These are phyloP conservation scores for Esox niger DNA, from an alignment of 2,113 vertebrate genomes.

Conservation along the genomic window DNA sequence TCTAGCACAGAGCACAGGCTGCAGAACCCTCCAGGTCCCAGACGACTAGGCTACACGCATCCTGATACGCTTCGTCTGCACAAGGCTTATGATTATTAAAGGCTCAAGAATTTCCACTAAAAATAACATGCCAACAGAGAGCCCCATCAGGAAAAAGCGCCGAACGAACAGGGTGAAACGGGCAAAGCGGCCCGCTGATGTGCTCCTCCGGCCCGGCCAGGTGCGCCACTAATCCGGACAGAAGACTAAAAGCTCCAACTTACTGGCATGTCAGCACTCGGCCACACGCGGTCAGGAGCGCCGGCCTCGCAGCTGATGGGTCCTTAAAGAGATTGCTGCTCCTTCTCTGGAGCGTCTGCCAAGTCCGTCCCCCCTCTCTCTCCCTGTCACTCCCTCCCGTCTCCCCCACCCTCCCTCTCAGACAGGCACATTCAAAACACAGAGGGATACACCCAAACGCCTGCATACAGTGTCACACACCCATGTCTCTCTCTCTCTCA, in stretches of 20 bases:
- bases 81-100: conserved; percentile 64
- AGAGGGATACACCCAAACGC: conserved; percentile 12
- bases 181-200: conserved; percentile 50
- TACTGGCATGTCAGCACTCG: conserved; percentile 46
- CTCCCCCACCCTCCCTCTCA: conserved; percentile 14
- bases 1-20: conserved; percentile 43
- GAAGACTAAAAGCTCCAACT: conserved; percentile 51
- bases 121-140: conserved; percentile 65
- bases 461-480: neutral
- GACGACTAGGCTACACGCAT: conserved; percentile 44
- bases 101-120: conserved; percentile 59
- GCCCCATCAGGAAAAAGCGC: conserved; percentile 47
- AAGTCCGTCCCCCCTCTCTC: conserved; percentile 45
- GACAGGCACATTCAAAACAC: conserved; percentile 27
- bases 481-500: conserved; percentile 5
- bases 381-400: conserved; percentile 17
- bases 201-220: conserved; percentile 45
- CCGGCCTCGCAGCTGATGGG: conserved; percentile 20
- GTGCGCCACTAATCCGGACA: conserved; percentile 32
- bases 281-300: conserved; percentile 18
- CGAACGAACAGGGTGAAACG: conserved; percentile 34
- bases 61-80: conserved; percentile 55
- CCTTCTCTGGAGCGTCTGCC: conserved; percentile 30
- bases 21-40: conserved; percentile 47
- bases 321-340: conserved; percentile 40